phyloP scores from a whole-genome alignment of 2,797 vertebrate genomes.

The Heteromormyrus szaboi region DNA sequence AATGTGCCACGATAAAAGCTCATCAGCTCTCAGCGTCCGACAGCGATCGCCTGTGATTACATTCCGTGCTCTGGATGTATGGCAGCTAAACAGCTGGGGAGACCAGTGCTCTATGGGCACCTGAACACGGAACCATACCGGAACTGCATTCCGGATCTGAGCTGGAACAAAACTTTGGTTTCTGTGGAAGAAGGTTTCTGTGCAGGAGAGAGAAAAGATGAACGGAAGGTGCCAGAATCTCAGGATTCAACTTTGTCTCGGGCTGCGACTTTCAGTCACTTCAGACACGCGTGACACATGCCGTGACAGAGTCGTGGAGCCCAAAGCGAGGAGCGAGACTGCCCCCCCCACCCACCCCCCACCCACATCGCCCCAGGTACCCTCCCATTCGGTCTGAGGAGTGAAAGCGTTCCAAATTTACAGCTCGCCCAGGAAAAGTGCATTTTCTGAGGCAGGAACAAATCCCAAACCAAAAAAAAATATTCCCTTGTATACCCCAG shows the following conservation, averaged over 20 bases:
- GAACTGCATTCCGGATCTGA: not conserved
- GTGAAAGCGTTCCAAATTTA: not conserved
- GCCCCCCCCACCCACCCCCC: no score
- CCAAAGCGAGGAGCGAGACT: not conserved
- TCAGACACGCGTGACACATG: not conserved
- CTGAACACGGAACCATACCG: not conserved
- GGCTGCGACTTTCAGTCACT: not conserved
- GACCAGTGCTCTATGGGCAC: not conserved
- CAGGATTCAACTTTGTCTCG: not conserved
- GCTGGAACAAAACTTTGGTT: conserved; percentile 2
- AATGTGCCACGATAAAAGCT: not conserved
- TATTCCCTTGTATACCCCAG: not conserved
- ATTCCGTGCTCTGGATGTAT: not conserved
- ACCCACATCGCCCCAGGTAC: not conserved
- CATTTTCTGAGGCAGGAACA: not conserved
- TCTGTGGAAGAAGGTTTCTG: not conserved
- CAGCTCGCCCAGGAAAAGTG: not conserved
- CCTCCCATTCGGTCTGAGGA: not conserved
- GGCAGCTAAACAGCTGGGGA: not conserved
- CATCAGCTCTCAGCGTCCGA: not conserved
- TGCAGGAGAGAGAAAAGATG: not conserved
- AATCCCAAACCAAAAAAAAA: not conserved
- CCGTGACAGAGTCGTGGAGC: not conserved
- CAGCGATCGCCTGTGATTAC: not conserved
- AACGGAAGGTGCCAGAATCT: not conserved